These are phyloP conservation scores for Sebastes miniatus DNA, from an alignment of 2,797 vertebrate species.

Conservation along the genomic window DNA sequence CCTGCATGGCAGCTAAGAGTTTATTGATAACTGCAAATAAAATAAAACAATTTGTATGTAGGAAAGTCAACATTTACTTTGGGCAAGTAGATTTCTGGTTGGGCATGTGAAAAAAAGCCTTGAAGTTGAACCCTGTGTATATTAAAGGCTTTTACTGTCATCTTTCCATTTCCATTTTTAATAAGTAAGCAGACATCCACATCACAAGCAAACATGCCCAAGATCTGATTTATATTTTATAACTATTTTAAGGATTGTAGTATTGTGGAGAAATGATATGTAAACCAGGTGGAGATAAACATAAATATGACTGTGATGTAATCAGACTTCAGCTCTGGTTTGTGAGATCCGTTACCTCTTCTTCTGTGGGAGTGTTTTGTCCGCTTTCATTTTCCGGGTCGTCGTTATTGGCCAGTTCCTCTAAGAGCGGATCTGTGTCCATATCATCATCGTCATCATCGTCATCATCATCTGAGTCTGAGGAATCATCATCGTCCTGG, in stretches of 20 bases:
- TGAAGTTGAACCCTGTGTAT: too few relatives aligned
- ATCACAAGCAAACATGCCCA: too few relatives aligned
- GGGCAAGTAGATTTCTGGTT: too few relatives aligned
- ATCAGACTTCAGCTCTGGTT: background rate
- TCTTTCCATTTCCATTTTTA: too few relatives aligned
- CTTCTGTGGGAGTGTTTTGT: slow-evolving; percentile 85
- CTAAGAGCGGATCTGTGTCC: slow-evolving; percentile 90
- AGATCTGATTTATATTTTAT: background rate
- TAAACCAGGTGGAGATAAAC: background rate
- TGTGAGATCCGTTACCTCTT: slow-evolving; percentile 73
- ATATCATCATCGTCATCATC: slow-evolving; percentile 89
- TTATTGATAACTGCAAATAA: too few relatives aligned
- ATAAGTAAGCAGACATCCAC: too few relatives aligned
- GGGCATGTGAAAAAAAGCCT: too few relatives aligned
- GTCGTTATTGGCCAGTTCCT: slow-evolving; percentile 85
- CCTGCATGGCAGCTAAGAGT: too few relatives aligned
- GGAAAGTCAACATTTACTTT: too few relatives aligned
- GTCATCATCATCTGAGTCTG: slow-evolving; percentile 74
- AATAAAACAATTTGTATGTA: too few relatives aligned
- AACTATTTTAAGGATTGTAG: background rate
- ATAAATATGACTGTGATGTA: background rate
- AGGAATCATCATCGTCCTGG: slow-evolving; percentile 75
- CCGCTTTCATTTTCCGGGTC: slow-evolving; percentile 86
- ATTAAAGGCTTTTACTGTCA: too few relatives aligned
- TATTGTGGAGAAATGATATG: background rate